These are phyloP conservation scores for Okamejei kenojei DNA, from an alignment of 2,797 vertebrate genomes.

Conservation along the genomic window DNA sequence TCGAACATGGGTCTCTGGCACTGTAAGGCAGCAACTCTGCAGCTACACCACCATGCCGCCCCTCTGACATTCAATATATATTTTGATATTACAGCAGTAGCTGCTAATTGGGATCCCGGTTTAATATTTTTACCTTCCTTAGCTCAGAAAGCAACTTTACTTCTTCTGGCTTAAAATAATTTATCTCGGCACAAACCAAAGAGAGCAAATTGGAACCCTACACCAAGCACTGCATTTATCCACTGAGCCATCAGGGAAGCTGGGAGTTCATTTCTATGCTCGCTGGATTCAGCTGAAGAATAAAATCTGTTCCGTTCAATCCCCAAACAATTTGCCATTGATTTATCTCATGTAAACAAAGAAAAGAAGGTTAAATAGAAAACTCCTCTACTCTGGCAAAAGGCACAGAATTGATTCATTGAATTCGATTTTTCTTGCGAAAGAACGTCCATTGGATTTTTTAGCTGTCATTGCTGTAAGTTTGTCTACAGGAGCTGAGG, in stretches of 20 bases:
- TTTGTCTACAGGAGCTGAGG: background rate
- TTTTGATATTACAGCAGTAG: no score
- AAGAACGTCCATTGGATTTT: background rate
- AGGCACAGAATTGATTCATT: conserved; percentile 21
- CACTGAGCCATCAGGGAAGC: background rate
- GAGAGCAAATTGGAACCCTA: background rate
- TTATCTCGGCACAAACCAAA: background rate
- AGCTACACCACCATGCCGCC: background rate
- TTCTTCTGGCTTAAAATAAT: background rate
- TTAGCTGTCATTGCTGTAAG: background rate
- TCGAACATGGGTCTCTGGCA: no score
- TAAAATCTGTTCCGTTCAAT: conserved; percentile 8
- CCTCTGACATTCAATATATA: background rate
- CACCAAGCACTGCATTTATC: background rate
- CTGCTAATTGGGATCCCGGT: background rate
- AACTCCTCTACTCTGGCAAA: background rate
- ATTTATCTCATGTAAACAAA: conserved; percentile 33
- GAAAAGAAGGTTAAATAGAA: background rate
- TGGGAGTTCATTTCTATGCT: background rate
- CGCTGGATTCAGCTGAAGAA: background rate
- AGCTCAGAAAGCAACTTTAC: background rate
- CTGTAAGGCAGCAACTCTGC: no score
- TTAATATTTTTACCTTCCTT: background rate
- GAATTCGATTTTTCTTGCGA: background rate
- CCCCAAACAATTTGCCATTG: conserved; percentile 16